phyloP scores from a whole-genome alignment of 1,140 invertebrate species.

The Diachasmimorpha longicaudata region DNA sequence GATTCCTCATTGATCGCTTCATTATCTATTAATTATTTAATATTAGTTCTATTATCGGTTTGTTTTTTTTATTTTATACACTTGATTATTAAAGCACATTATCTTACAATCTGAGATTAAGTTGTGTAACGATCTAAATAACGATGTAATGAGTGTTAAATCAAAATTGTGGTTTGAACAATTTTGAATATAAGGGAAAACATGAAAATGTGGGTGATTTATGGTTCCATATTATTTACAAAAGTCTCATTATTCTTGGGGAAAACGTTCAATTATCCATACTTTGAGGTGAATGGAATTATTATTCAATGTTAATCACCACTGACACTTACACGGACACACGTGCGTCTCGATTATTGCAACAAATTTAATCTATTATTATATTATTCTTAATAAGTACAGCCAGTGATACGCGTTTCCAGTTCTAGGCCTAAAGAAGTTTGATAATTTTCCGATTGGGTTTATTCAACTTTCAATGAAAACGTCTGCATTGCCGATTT shows the following conservation, averaged over 20 bases:
- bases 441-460: neutral
- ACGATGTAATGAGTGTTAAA: neutral
- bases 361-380: neutral
- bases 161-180: neutral
- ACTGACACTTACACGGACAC: slow-evolving; percentile 4
- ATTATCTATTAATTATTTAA: slow-evolving; percentile 22
- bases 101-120: slow-evolving; percentile 11
- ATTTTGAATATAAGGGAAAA: neutral
- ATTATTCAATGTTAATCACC: neutral
- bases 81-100: slow-evolving; percentile 28
- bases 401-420: neutral
- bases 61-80: slow-evolving; percentile 26
- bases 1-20: slow-evolving; percentile 15
- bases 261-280: neutral
- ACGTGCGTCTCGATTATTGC: neutral
- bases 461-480: neutral
- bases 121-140: neutral
- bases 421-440: neutral
- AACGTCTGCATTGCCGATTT: neutral
- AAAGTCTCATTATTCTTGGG: neutral
- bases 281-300: neutral
- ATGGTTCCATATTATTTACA: neutral
- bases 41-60: slow-evolving; percentile 26
- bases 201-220: neutral
- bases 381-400: neutral